phyloP scores from a whole-genome alignment of 2,113 vertebrate genomes.

The Oncorhynchus clarkii region DNA sequence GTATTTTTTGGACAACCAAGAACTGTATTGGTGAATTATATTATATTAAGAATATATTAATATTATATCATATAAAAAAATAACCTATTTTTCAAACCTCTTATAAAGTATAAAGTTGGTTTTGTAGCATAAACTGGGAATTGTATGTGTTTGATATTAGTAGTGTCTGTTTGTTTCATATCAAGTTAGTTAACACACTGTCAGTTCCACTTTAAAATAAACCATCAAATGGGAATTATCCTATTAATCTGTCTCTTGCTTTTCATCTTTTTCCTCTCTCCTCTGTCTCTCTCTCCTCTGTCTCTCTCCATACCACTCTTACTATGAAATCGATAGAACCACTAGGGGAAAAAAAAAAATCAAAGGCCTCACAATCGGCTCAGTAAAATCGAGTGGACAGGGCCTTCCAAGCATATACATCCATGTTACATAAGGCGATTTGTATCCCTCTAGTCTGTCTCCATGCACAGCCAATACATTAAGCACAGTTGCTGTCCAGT shows the following conservation, averaged over 20 bases:
- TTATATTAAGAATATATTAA: too few relatives aligned
- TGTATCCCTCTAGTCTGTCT: not conserved
- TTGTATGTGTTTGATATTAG: too few relatives aligned
- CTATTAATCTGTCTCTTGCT: conserved; percentile 6
- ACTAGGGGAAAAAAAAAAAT: not conserved
- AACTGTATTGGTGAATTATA: too few relatives aligned
- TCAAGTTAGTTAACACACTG: too few relatives aligned
- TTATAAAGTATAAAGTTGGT: too few relatives aligned
- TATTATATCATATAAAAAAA: too few relatives aligned
- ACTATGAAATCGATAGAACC: conserved; percentile 8
- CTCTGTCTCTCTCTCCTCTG: not conserved
- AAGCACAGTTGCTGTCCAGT: conserved; percentile 1
- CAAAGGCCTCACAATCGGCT: not conserved
- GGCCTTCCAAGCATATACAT: not conserved
- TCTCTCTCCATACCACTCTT: not conserved
- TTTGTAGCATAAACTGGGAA: too few relatives aligned
- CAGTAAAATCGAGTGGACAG: not conserved
- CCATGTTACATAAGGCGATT: not conserved
- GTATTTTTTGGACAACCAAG: too few relatives aligned
- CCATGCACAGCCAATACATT: not conserved
- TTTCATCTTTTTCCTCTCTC: not conserved
- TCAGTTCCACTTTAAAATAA: not conserved
- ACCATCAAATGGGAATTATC: not conserved
- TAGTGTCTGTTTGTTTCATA: too few relatives aligned
- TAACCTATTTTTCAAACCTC: too few relatives aligned